Evolutionary conservation across 2,797 vertebrate genomes (phyloP).

Genomic region (Emys orbicularis): DNA sequence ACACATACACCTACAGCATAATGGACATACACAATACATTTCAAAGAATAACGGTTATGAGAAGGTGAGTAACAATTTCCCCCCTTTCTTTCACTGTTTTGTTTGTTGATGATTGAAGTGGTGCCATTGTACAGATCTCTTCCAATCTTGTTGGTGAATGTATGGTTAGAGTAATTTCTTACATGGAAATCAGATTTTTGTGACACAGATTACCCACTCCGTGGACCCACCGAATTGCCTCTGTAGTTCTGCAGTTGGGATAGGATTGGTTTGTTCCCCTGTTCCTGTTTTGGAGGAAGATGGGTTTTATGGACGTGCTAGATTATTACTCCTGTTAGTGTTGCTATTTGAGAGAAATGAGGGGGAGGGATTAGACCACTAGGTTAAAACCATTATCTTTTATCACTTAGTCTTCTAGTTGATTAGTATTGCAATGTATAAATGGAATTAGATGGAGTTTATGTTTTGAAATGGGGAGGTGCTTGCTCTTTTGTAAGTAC

Average conservation of each 20-base stretch:
- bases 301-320: not conserved
- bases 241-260: not conserved
- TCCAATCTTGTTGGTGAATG: not conserved
- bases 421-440: not conserved
- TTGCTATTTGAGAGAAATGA: not conserved
- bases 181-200: not conserved
- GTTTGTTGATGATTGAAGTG: not conserved
- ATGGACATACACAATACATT: not conserved
- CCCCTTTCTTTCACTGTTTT: not conserved
- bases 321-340: not conserved
- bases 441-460: not conserved
- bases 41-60: not conserved
- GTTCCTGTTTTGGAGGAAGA: not conserved
- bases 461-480: not conserved
- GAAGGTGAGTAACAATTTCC: not conserved
- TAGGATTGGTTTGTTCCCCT: not conserved
- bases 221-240: not conserved
- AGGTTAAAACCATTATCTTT: not conserved
- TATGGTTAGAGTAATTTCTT: not conserved
- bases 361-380: fast-evolving
- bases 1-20: not conserved
- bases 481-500: not conserved
- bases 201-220: not conserved
- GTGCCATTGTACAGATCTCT: not conserved
- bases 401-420: fast-evolving